These are phyloP conservation scores for Raja brachyura DNA, from an alignment of 2,113 vertebrate species.

Conservation along the genomic window DNA sequence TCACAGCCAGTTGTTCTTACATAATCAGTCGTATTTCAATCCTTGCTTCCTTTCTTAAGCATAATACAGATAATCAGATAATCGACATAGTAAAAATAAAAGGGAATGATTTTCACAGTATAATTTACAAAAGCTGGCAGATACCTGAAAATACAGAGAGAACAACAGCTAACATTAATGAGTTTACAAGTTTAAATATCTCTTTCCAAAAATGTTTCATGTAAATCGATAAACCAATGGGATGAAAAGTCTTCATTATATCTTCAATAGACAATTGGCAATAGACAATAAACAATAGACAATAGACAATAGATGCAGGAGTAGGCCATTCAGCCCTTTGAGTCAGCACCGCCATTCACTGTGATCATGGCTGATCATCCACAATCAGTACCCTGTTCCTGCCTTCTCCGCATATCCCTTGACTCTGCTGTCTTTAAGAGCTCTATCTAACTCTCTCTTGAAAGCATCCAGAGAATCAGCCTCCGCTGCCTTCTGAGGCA, in stretches of 20 bases:
- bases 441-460: too few relatives aligned
- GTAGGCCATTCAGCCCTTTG: too few relatives aligned
- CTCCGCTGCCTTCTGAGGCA: too few relatives aligned
- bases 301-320: too few relatives aligned
- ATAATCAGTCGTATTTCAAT: not conserved
- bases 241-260: not conserved
- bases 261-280: not conserved
- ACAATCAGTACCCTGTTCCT: too few relatives aligned
- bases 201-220: not conserved
- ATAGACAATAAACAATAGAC: too few relatives aligned
- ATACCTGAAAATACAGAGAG: not conserved
- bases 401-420: too few relatives aligned
- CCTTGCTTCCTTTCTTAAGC: not conserved
- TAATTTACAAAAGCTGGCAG: not conserved
- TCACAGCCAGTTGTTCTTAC: not conserved
- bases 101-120: not conserved
- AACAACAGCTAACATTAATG: not conserved
- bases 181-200: not conserved
- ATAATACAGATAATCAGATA: not conserved
- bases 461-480: too few relatives aligned
- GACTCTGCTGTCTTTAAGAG: too few relatives aligned
- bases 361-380: too few relatives aligned
- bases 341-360: too few relatives aligned
- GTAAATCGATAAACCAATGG: not conserved
- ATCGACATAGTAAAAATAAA: not conserved